A percentile compares a stretch with the other conserved stretches of the same genome.
These are phyloP conservation scores for Nannospalax galili DNA, from an alignment of 2,113 vertebrate species.

Conservation along the genomic window DNA sequence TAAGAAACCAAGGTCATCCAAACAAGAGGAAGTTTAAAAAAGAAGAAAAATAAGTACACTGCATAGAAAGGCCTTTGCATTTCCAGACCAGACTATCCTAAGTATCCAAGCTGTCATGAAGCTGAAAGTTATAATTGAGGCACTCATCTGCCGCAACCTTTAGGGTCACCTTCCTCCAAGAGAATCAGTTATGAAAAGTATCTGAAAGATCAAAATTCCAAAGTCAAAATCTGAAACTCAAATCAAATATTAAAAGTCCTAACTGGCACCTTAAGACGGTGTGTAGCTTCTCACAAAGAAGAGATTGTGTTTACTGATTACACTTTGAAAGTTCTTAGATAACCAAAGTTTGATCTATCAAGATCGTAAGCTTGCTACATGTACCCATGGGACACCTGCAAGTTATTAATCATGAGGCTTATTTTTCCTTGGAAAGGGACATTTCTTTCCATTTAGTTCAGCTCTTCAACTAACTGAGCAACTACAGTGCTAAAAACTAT, in stretches of 20 bases:
- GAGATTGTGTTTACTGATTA: neutral
- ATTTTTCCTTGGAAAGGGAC: neutral
- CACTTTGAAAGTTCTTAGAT: neutral
- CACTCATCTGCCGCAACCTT: neutral
- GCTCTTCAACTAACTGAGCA: neutral
- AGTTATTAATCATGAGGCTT: neutral
- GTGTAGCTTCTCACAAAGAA: neutral
- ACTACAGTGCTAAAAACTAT: neutral
- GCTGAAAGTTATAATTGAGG: neutral
- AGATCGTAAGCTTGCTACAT: neutral
- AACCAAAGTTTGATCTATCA: neutral
- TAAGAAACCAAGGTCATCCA: constrained; percentile 39
- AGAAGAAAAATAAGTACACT: neutral
- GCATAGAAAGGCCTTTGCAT: neutral
- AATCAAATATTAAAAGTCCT: neutral
- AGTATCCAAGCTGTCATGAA: neutral
- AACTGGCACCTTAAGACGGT: neutral
- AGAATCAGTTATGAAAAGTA: neutral
- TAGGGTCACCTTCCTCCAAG: neutral
- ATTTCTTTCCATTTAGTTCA: neutral
- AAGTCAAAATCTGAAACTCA: neutral
- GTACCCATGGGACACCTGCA: neutral
- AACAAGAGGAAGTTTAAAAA: constrained; percentile 4
- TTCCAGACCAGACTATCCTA: neutral
- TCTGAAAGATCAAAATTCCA: neutral